Base-by-base conservation (phyloP, 2,797 vertebrate genomes). In the Cirrhinus mrigala region DNA sequence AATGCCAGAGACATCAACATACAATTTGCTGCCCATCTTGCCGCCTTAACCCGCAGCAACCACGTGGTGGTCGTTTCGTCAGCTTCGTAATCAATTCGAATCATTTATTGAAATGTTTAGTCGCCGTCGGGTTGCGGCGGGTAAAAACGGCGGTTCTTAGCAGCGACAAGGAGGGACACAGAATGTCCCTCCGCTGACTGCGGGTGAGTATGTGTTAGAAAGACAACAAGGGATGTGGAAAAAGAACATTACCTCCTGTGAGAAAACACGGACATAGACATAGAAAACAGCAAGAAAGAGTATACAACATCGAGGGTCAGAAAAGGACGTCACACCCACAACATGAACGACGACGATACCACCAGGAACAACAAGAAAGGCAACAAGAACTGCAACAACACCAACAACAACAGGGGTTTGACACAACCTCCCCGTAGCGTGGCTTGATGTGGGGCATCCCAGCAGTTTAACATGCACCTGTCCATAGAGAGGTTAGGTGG, bases 361-460 rank as follows among this genome's bases (percentile, higher is more conserved):
- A 88, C 89, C 88, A 90, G 87, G 80, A 81, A 90, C 89, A 86
- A 90, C 90, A 89, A 81, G 82, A 87, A 89, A 89, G 88, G 88
- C 87, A 87, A 90, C 89, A 90, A 85, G 82, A 88, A 87, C 86
- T 78, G 88, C 88, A 73, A 83, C 77, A 86, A 84, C 74, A 90
- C 94, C 94, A 92, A 95, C 95, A 88, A 96, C 94, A 93, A 94
- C 90, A 91, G 89, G 93, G 94, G 91, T 92, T 86, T 91, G 87
- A 91, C 95, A 94, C 95, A 94, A 96, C 96, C 94, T 96, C 95
- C 96, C 95, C 94, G 71, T 93, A 93, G 94, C 96, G 96, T 96
- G 96, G 96, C 94, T 95, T 96, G 91, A 96, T 96, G 96, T 96
- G 96, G 96, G 96, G 96, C 96, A 97, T 96, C 96, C 90, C 96